phyloP scores from a whole-genome alignment of 2,113 vertebrate species.

The Leuciscus idus region DNA sequence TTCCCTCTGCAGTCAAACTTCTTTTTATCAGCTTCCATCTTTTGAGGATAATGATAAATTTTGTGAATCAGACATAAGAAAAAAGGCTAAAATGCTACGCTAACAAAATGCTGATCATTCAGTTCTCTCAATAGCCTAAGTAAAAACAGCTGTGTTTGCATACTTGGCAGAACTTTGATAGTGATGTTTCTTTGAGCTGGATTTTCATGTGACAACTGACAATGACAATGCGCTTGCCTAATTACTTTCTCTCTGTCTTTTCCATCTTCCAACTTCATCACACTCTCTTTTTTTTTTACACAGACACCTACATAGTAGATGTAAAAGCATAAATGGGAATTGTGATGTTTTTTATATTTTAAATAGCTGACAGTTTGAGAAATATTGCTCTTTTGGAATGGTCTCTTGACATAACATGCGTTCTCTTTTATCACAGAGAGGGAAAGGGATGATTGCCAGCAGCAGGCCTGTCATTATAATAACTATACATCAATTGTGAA shows the following conservation, averaged over 20 bases:
- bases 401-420: not conserved
- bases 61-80: not conserved
- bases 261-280: not conserved
- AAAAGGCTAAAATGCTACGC: constrained; percentile 33
- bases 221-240: constrained; percentile 41
- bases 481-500: not conserved
- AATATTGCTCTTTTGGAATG: not conserved
- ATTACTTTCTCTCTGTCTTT: constrained; percentile 44
- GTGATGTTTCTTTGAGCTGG: constrained; percentile 42
- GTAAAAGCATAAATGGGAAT: not conserved
- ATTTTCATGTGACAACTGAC: constrained; percentile 46
- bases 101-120: constrained; percentile 16
- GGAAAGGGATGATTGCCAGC: not conserved
- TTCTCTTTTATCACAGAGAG: not conserved
- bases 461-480: not conserved
- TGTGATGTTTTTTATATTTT: not conserved
- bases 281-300: not conserved
- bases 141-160: constrained; percentile 38
- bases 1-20: not conserved
- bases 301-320: not conserved
- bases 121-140: constrained; percentile 34
- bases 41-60: constrained; percentile 40
- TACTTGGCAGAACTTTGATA: constrained; percentile 45
- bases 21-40: not conserved
- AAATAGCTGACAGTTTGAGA: constrained; percentile 1